These are phyloP conservation scores for Cylloceria caligata DNA, from an alignment of 2,888 invertebrate genomes.

Conservation along the genomic window DNA sequence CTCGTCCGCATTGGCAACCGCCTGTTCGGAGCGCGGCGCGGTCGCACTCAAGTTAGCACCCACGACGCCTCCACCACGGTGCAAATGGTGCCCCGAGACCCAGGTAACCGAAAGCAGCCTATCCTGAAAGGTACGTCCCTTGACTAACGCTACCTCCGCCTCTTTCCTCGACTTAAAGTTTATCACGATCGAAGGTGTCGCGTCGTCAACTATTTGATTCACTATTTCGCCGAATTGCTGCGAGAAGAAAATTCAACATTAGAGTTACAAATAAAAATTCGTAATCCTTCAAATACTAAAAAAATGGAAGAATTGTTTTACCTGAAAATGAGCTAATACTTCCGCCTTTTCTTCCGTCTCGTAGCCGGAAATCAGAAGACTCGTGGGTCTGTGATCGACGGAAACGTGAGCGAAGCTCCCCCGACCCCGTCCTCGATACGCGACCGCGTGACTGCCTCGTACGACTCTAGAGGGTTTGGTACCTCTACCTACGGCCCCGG, in stretches of 20 bases:
- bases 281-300: background rate
- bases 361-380: conserved; percentile 95
- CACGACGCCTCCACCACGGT: conserved; percentile 83
- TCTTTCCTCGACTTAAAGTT: conserved; percentile 91
- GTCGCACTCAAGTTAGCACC: conserved; percentile 69
- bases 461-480: conserved; percentile 77
- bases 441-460: conserved; percentile 76
- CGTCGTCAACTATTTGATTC: conserved; percentile 91
- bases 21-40: conserved; percentile 80
- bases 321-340: conserved; percentile 93
- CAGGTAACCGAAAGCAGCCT: conserved; percentile 85
- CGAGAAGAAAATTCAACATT: conserved; percentile 32
- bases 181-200: conserved; percentile 91
- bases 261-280: conserved; percentile 37
- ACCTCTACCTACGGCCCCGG: conserved; percentile 71
- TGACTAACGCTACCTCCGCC: conserved; percentile 91
- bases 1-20: conserved; percentile 78
- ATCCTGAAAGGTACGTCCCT: conserved; percentile 92
- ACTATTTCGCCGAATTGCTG: conserved; percentile 95
- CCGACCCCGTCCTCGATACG: conserved; percentile 82
- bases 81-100: conserved; percentile 83
- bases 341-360: conserved; percentile 93
- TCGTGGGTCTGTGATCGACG: conserved; percentile 94
- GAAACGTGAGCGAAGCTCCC: conserved; percentile 86
- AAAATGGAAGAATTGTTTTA: conserved; percentile 84